Conservation (phyloP, 2,888 invertebrate species). For the Volucella inanis region DNA sequence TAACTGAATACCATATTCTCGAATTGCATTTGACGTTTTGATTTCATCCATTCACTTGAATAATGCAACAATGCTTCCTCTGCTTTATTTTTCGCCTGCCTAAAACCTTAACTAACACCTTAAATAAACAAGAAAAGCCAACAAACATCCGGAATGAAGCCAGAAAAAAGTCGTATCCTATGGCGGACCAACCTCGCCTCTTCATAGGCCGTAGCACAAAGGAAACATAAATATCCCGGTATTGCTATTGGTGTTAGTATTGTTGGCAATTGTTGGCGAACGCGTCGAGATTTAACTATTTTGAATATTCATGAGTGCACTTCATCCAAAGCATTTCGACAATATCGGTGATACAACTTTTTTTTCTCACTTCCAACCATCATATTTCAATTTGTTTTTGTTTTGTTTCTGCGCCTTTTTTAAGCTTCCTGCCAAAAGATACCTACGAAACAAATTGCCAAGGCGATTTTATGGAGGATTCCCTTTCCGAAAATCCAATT, state of each 20-base stretch:
- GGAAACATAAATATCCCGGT: constrained; percentile 63
- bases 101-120: constrained; percentile 44
- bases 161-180: constrained; percentile 55
- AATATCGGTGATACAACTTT: constrained; percentile 62
- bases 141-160: not conserved
- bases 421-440: constrained; percentile 28
- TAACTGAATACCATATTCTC: too few species aligned
- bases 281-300: constrained; percentile 68
- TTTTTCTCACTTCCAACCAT: constrained; percentile 17
- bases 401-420: not conserved
- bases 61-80: too few species aligned
- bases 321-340: constrained; percentile 67
- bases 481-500: constrained; percentile 28
- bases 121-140: constrained; percentile 33
- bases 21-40: too few species aligned
- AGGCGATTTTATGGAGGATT: constrained; percentile 58
- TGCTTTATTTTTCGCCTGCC: not conserved
- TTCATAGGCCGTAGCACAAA: constrained; percentile 37
- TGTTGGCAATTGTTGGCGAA: constrained; percentile 55
- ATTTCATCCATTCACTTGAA: too few species aligned
- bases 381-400: not conserved
- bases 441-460: constrained; percentile 59
- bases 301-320: constrained; percentile 74
- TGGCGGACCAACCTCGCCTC: constrained; percentile 22
- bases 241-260: constrained; percentile 56